These are phyloP conservation scores for Fukomys damarensis DNA, from an alignment of 2,113 vertebrate genomes.

Conservation along the genomic window DNA sequence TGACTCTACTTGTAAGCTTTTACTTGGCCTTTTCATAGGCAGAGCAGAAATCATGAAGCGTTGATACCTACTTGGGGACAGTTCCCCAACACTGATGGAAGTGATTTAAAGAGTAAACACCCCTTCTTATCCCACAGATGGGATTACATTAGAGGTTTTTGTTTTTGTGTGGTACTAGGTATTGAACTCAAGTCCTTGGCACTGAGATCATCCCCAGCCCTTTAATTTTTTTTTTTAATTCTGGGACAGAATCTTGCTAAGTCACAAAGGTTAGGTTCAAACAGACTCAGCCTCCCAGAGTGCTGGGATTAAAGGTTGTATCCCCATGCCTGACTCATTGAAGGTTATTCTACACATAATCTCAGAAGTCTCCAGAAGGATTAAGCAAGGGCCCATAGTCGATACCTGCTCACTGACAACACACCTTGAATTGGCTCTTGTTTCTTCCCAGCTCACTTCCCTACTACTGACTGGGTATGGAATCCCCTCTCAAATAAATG, in stretches of 20 bases:
- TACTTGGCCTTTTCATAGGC: background rate
- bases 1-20: background rate
- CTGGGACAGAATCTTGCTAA: background rate
- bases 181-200: background rate
- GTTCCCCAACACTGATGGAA: background rate
- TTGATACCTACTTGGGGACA: background rate
- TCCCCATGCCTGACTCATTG: background rate
- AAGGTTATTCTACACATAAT: background rate
- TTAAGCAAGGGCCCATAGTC: background rate
- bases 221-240: background rate
- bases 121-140: background rate
- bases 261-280: background rate
- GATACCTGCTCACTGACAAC: background rate
- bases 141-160: background rate
- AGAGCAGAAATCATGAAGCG: background rate
- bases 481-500: background rate
- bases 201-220: background rate
- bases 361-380: background rate
- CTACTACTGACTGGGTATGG: background rate
- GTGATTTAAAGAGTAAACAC: conserved; percentile 12
- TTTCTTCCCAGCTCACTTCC: background rate
- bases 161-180: background rate
- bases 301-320: background rate
- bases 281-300: background rate
- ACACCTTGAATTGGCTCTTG: background rate